Base-by-base conservation (phyloP, 2,888 invertebrate genomes). In the Ceraclea dissimilis region DNA sequence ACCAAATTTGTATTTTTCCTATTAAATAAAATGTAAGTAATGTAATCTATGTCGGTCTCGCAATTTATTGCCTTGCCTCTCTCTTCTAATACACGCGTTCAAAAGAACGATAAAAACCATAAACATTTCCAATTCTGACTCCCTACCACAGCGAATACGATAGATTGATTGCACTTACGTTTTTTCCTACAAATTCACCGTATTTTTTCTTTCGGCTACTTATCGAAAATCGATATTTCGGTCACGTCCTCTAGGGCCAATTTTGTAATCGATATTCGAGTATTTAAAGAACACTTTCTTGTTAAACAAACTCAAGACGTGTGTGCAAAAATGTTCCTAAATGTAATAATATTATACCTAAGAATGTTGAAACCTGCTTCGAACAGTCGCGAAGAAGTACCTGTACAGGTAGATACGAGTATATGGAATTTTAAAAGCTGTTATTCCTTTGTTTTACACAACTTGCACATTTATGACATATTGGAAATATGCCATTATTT, bases 181-280 rank as follows among this genome's bases (percentile, higher is more conserved):
- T 47, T 47, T 47, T 47, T 47, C 47, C 39, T 39, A 10, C 47
- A 47, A 47, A 20, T 18, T 19, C 2, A 39, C 13, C 16, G 13
- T 16, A 17, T 47, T 47, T 47, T 16, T 17, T 20, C 16, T 39
- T 39, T 39, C 20, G 47, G 47, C 54, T 34, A 33, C 19, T 49
- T 49, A 17, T 22, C 16, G 34, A 26, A 48, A 34, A 54, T 54
- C 49, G 20, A 33, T 49, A 54, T 54, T 54, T 11, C 5, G 19
- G 54, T 54, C 54, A 54, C 54, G 54, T 49, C 22, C 18, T 20
- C 22, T 16, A 20, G 47, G 18, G 20, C 39, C 48, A 31, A 21
- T 49, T 54, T 49, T 18, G 47, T 47, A 48, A 21, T 34, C 49
- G 49, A 48, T 54, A 47, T 54, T 48, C 20, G 19, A 47, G 47